A percentile compares a stretch with the other conserved stretches of the same genome.
These are phyloP conservation scores for Stegostoma tigrinum DNA, from an alignment of 2,113 vertebrate genomes.

Conservation along the genomic window DNA sequence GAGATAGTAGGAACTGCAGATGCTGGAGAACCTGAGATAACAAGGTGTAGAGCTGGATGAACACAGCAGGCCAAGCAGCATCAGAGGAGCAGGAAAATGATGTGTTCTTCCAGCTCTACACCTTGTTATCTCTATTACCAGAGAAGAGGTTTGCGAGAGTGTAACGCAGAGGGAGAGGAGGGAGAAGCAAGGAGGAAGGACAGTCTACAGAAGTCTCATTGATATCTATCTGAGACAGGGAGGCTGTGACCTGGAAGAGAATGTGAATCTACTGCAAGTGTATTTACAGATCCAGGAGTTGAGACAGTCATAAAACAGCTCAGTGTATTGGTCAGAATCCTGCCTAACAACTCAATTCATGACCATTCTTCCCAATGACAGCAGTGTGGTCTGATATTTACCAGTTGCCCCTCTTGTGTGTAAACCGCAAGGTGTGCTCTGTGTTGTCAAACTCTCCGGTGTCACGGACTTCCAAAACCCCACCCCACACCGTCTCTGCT, in stretches of 20 bases:
- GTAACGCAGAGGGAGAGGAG: background rate
- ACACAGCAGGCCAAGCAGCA: too few species aligned
- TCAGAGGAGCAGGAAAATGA: too few species aligned
- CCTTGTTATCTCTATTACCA: too few species aligned
- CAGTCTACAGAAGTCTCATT: background rate
- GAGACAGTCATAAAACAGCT: background rate
- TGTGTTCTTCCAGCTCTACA: too few species aligned
- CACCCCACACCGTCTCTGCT: background rate
- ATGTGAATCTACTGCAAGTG: background rate
- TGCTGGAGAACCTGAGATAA: too few species aligned
- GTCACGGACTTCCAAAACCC: background rate
- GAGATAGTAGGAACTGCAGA: too few species aligned
- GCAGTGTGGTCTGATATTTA: background rate
- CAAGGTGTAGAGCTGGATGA: too few species aligned
- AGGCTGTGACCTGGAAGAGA: background rate
- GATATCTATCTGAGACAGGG: background rate
- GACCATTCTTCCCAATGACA: background rate
- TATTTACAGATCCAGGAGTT: background rate
- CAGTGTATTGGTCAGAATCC: background rate
- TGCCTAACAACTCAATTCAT: slow-evolving; percentile 6
- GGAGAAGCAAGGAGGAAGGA: background rate
- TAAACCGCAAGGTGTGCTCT: background rate
- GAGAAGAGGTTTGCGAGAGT: background rate
- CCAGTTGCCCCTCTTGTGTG: background rate
- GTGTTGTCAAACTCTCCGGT: background rate